Percentiles rank a stretch among this genome's conserved stretches.
Evolutionary conservation across 2,797 vertebrate genomes (phyloP).

Genomic region (Enteromius treurensis): DNA sequence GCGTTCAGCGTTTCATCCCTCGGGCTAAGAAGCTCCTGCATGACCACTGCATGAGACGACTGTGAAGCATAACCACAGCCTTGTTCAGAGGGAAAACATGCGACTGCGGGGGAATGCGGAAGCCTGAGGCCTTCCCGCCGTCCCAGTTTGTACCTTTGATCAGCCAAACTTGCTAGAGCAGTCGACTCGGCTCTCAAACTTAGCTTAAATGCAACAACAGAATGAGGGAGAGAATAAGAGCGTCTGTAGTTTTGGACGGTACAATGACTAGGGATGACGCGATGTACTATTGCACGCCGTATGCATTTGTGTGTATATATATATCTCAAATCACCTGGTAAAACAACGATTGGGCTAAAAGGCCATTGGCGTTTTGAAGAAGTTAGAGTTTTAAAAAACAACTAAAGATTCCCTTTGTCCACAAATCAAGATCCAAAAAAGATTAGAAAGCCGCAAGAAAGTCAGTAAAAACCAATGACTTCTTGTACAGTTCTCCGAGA

Average conservation of each 20-base stretch:
- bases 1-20: background rate
- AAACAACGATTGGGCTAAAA: conserved; percentile 44
- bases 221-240: background rate
- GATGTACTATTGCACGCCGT: conserved; percentile 21
- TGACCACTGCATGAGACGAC: conserved; percentile 33
- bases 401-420: conserved; percentile 43
- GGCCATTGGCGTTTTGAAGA: conserved; percentile 31
- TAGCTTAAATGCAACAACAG: conserved; percentile 15
- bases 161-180: conserved; percentile 25
- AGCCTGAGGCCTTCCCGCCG: background rate
- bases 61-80: conserved; percentile 43
- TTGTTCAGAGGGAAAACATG: conserved; percentile 36
- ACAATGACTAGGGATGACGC: conserved; percentile 6
- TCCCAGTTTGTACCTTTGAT: conserved; percentile 20
- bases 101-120: conserved; percentile 13
- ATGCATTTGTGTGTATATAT: background rate
- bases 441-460: conserved; percentile 47
- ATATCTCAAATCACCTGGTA: conserved; percentile 39
- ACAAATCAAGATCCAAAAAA: conserved; percentile 41
- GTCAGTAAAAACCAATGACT: conserved; percentile 31
- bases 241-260: background rate
- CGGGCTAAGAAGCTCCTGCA: conserved; percentile 31
- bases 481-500: conserved; percentile 35
- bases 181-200: conserved; percentile 1
- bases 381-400: conserved; percentile 35